Conservation (phyloP, 2,113 vertebrate species). For the Tetraodon nigroviridis region DNA sequence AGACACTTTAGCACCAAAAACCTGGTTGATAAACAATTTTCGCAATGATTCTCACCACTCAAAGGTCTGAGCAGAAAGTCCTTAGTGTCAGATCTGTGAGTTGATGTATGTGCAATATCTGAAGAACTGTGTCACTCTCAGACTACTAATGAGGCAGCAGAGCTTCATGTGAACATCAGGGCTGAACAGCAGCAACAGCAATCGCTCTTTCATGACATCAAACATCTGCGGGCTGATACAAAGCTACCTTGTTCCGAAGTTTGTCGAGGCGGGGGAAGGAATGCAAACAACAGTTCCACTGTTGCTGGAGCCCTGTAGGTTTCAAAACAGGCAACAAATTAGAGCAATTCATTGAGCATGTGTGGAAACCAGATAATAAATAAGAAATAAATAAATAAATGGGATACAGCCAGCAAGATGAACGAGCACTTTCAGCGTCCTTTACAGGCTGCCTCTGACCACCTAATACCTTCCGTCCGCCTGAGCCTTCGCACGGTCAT, state of each 20-base stretch:
- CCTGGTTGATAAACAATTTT: too few relatives aligned
- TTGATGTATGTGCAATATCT: conserved; percentile 4
- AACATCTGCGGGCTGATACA: conserved; percentile 51
- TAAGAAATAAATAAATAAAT: not conserved
- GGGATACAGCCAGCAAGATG: not conserved
- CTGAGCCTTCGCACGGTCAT: too few relatives aligned
- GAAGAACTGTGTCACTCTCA: conserved; percentile 43
- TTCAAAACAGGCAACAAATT: conserved; percentile 29
- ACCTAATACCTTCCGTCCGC: too few relatives aligned
- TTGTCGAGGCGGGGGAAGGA: conserved; percentile 32
- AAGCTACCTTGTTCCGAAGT: conserved; percentile 45
- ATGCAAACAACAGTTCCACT: conserved; percentile 61
- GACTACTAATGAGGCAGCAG: conserved; percentile 44
- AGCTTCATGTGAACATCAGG: conserved; percentile 46
- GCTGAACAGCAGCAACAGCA: conserved; percentile 48
- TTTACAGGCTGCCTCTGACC: too few relatives aligned
- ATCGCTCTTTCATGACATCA: conserved; percentile 62
- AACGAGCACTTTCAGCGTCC: too few relatives aligned
- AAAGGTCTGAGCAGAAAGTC: too few relatives aligned
- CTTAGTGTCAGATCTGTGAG: too few relatives aligned
- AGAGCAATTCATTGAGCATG: not conserved
- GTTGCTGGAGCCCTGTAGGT: conserved; percentile 61
- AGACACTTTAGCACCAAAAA: too few relatives aligned
- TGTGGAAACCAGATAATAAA: too few relatives aligned
- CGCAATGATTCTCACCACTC: too few relatives aligned